These are phyloP conservation scores for Scortum barcoo DNA, from an alignment of 2,113 vertebrate genomes.

Conservation along the genomic window DNA sequence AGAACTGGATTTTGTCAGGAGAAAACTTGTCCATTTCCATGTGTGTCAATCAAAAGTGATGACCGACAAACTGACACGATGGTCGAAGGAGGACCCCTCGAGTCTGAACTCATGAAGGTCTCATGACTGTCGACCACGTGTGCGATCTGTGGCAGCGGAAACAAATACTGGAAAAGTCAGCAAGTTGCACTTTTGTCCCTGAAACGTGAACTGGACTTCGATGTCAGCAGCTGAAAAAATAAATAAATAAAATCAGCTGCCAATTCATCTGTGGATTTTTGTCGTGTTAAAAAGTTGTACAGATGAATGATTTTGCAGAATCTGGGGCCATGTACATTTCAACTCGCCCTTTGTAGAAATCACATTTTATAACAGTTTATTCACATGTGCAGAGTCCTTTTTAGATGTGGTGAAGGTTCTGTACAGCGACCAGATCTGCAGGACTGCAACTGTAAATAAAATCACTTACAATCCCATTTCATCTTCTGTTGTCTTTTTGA, in stretches of 20 bases:
- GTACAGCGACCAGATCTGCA: conserved; percentile 37
- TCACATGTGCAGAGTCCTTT: conserved; percentile 34
- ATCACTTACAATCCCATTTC: conserved; percentile 15
- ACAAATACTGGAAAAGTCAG: conserved; percentile 19
- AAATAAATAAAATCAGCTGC: no score
- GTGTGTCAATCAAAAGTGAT: not conserved
- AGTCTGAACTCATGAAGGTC: conserved; percentile 22
- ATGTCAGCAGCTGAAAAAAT: conserved; percentile 28
- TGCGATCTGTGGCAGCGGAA: not conserved
- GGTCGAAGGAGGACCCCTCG: conserved; percentile 49
- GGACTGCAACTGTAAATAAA: conserved; percentile 74
- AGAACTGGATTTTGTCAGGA: conserved; percentile 20
- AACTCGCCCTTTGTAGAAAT: conserved; percentile 59
- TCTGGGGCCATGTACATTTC: conserved; percentile 63
- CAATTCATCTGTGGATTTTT: conserved; percentile 40
- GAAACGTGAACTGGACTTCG: not conserved
- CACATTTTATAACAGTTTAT: conserved; percentile 65
- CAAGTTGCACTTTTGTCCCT: conserved; percentile 40
- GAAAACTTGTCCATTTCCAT: not conserved
- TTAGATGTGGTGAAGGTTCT: conserved; percentile 48
- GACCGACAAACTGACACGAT: not conserved
- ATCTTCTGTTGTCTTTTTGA: not conserved
- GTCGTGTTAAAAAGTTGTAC: conserved; percentile 38
- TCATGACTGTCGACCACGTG: conserved; percentile 45
- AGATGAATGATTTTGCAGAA: conserved; percentile 57